Percentiles rank a stretch among this genome's conserved stretches.
Evolutionary conservation across 2,113 vertebrate species (phyloP).

Genomic region (Coregonus clupeaformis): DNA sequence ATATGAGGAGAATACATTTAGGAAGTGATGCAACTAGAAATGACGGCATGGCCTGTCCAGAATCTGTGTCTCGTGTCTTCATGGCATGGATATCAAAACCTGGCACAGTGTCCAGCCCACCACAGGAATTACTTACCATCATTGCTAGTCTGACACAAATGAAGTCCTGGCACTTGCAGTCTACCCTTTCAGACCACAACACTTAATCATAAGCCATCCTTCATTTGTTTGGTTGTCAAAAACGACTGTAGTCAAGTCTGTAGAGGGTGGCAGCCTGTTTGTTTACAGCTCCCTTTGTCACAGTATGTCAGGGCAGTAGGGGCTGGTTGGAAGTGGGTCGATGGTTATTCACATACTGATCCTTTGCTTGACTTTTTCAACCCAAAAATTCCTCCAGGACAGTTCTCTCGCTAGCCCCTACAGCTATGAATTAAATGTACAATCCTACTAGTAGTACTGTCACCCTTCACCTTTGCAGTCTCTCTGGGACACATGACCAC

Average conservation of each 20-base stretch:
- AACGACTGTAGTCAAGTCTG: conserved; percentile 61
- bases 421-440: conserved; percentile 45
- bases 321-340: conserved; percentile 40
- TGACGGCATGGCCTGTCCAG: conserved; percentile 28
- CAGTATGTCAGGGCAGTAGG: conserved; percentile 50
- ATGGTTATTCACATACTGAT: conserved; percentile 45
- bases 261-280: conserved; percentile 13
- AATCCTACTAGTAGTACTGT: conserved; percentile 12
- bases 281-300: conserved; percentile 63
- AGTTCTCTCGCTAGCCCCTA: conserved; percentile 34
- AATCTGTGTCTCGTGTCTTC: conserved; percentile 48
- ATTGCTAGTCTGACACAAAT: conserved; percentile 72
- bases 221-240: conserved; percentile 70
- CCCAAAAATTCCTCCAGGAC: conserved; percentile 19
- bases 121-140: conserved; percentile 75
- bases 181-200: conserved; percentile 69
- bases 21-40: conserved; percentile 34
- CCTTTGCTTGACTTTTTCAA: conserved; percentile 25
- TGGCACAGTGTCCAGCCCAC: conserved; percentile 62
- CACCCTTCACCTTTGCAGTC: conserved; percentile 2
- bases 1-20: conserved; percentile 30
- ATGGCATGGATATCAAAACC: conserved; percentile 57
- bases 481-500: conserved; percentile 14
- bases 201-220: conserved; percentile 73
- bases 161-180: conserved; percentile 71